phyloP scores from a whole-genome alignment of 92 coral and sea anemone genomes.

The Siderastrea siderea region DNA sequence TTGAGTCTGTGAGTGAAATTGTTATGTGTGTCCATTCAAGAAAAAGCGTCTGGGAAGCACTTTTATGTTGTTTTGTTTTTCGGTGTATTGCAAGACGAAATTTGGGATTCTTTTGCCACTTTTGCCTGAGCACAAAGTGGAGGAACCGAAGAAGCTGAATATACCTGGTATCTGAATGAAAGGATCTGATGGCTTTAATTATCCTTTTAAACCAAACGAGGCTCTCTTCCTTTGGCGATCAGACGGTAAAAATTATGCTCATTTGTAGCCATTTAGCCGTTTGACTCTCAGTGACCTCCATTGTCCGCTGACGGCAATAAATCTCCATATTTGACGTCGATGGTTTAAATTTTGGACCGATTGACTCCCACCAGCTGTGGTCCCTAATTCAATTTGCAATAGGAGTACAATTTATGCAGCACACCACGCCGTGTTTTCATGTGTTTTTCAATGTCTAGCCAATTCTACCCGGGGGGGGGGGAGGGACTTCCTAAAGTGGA shows the following conservation, averaged over 20 bases:
- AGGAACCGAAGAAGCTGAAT: too few relatives aligned
- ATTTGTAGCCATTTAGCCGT: background rate
- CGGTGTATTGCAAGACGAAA: too few relatives aligned
- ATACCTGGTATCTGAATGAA: too few relatives aligned
- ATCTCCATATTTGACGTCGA: background rate
- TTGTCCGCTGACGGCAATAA: background rate
- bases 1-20: background rate
- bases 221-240: background rate
- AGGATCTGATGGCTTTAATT: too few relatives aligned
- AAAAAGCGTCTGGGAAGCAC: background rate
- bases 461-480: too few relatives aligned
- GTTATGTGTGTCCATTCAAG: background rate
- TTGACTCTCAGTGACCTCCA: background rate
- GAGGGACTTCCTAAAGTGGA: too few relatives aligned
- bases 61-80: background rate
- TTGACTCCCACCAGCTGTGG: background rate
- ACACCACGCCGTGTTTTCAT: too few relatives aligned
- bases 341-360: background rate
- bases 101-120: too few relatives aligned
- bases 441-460: too few relatives aligned
- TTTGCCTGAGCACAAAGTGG: too few relatives aligned
- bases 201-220: background rate
- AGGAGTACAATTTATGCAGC: too few relatives aligned
- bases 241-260: background rate
- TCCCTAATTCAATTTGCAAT: background rate